phyloP scores from a whole-genome alignment of 2,797 vertebrate species.

The Sebastolobus alascanus region DNA sequence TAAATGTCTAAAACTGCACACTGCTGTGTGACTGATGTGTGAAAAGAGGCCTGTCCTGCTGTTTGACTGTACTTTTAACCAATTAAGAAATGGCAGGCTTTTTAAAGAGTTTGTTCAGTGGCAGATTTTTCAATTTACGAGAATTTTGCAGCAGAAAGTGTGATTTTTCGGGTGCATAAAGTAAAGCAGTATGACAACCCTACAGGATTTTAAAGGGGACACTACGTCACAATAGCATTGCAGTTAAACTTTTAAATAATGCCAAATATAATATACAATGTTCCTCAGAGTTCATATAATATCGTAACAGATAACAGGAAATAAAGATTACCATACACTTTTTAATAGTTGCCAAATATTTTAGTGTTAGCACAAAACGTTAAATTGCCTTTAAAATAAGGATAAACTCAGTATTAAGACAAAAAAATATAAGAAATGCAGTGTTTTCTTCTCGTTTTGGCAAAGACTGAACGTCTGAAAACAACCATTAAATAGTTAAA shows the following conservation, averaged over 20 bases:
- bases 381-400: not conserved
- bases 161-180: not conserved
- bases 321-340: not conserved
- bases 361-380: not conserved
- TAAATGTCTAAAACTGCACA: slow-evolving; percentile 34
- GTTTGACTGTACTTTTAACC: not conserved
- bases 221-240: not conserved
- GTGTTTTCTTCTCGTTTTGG: slow-evolving; percentile 10
- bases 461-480: slow-evolving; percentile 12
- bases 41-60: slow-evolving; percentile 23
- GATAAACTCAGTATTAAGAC: not conserved
- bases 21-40: slow-evolving; percentile 2
- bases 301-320: not conserved
- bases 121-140: not conserved
- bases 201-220: not conserved
- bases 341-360: not conserved
- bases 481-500: slow-evolving; percentile 69
- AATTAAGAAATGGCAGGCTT: not conserved
- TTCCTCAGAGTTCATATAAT: not conserved
- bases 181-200: not conserved
- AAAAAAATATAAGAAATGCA: not conserved
- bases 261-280: not conserved
- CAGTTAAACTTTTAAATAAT: slow-evolving; percentile 8
- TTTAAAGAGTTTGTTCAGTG: not conserved
- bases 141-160: slow-evolving; percentile 10